Percentiles rank a stretch among this genome's conserved stretches.
Conservation (phyloP, 2,888 invertebrate genomes). For the Kuschelorhynchus macadamiae region DNA sequence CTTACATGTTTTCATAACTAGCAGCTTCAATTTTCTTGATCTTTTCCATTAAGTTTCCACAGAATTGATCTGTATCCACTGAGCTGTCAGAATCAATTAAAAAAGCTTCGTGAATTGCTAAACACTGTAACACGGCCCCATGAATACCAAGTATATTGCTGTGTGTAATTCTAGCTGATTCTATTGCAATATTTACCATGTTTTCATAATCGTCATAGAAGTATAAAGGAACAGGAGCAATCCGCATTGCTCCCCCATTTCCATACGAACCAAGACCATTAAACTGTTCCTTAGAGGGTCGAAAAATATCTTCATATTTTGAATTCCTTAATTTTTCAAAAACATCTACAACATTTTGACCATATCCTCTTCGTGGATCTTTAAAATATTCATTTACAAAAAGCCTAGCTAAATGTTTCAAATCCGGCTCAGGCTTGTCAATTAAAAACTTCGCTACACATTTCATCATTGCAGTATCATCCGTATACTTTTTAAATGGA, state of each 20-base stretch:
- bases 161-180: constrained; percentile 76
- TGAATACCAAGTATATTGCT: constrained; percentile 72
- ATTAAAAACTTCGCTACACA: constrained; percentile 75
- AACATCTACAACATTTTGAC: constrained; percentile 72
- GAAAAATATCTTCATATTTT: constrained; percentile 73
- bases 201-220: constrained; percentile 70
- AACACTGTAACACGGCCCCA: constrained; percentile 73
- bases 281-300: constrained; percentile 75
- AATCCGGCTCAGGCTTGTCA: constrained; percentile 71
- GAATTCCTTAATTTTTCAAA: constrained; percentile 72
- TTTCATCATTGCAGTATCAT: constrained; percentile 81
- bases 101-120: constrained; percentile 74
- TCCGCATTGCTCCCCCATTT: constrained; percentile 85
- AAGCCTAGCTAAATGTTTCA: constrained; percentile 74
- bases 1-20: constrained; percentile 64
- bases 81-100: constrained; percentile 65
- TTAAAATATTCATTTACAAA: constrained; percentile 76
- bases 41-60: constrained; percentile 70
- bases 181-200: constrained; percentile 70
- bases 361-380: constrained; percentile 78
- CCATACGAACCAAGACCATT: constrained; percentile 80
- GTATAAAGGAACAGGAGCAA: constrained; percentile 77
- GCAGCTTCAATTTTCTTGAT: constrained; percentile 70
- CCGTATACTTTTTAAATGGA: constrained; percentile 74
- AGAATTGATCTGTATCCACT: constrained; percentile 70